These are phyloP conservation scores for Colletes latitarsis DNA, from an alignment of 1,140 invertebrate species.

Conservation along the genomic window DNA sequence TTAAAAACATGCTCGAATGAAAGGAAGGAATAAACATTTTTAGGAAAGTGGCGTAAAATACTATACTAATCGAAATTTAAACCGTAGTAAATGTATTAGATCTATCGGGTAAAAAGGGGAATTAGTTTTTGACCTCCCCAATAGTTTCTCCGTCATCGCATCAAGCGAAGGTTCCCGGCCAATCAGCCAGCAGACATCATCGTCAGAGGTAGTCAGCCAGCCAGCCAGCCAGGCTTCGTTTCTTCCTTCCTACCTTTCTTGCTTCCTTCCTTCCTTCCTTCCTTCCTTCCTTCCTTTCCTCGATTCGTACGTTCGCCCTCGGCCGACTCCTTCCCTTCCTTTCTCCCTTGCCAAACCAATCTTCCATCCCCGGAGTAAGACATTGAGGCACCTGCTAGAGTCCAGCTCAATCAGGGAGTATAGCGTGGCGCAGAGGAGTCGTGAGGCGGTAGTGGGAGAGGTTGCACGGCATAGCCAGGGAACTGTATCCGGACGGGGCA, in stretches of 20 bases:
- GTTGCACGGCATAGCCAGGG: conserved; percentile 72
- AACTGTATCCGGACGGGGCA: conserved; percentile 73
- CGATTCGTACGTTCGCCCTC: conserved; percentile 48
- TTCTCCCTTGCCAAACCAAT: conserved; percentile 73
- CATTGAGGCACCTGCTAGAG: conserved; percentile 80
- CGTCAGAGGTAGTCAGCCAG: conserved; percentile 35
- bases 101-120: no score
- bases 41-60: no score
- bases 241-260: conserved; percentile 18
- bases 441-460: conserved; percentile 77
- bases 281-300: conserved; percentile 43
- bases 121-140: no score
- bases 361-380: conserved; percentile 79
- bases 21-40: no score
- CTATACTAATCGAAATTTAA: no score
- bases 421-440: conserved; percentile 58
- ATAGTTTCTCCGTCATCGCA: conserved; percentile 25
- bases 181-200: conserved; percentile 33
- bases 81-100: no score
- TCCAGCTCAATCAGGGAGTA: conserved; percentile 73
- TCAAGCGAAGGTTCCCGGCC: neutral
- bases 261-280: conserved; percentile 34
- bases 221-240: neutral
- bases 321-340: conserved; percentile 38
- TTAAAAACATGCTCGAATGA: no score